A percentile compares a stretch with the other conserved stretches of the same genome.
phyloP scores from a whole-genome alignment of 2,797 vertebrate species.

The Micropoecilia bifurca region DNA sequence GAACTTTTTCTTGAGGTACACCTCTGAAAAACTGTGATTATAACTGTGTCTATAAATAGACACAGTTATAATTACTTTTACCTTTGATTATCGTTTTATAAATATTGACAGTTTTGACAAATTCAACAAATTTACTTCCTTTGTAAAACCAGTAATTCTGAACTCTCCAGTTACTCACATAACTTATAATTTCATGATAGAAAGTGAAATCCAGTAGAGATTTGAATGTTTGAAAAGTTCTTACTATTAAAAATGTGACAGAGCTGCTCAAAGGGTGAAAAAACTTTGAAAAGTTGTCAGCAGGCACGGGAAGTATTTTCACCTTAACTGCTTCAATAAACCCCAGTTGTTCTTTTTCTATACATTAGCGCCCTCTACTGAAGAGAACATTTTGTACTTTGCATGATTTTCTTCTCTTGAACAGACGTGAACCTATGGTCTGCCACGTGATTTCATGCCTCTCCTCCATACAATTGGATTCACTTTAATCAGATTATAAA shows the following conservation, averaged over 20 bases:
- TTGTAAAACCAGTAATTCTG: background rate
- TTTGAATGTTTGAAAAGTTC: background rate
- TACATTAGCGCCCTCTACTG: conserved; percentile 5
- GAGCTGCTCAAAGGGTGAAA: background rate
- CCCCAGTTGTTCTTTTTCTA: background rate
- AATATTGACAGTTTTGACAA: background rate
- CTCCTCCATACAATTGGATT: background rate
- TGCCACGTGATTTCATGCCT: background rate
- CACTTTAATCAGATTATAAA: background rate
- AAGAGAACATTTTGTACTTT: background rate
- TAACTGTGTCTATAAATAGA: background rate
- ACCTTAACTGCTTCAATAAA: background rate
- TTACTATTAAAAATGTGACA: background rate
- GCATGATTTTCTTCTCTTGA: background rate
- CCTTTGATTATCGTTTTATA: background rate
- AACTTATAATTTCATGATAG: background rate
- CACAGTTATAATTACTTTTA: background rate
- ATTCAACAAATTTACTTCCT: background rate
- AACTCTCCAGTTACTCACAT: background rate
- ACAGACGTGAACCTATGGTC: background rate
- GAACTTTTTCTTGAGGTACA: background rate
- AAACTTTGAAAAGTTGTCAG: background rate
- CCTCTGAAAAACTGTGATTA: too few species aligned
- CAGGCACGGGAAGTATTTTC: background rate
- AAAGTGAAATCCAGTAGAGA: background rate